phyloP scores from a whole-genome alignment of 1,140 invertebrate genomes.

The Maconellicoccus hirsutus region DNA sequence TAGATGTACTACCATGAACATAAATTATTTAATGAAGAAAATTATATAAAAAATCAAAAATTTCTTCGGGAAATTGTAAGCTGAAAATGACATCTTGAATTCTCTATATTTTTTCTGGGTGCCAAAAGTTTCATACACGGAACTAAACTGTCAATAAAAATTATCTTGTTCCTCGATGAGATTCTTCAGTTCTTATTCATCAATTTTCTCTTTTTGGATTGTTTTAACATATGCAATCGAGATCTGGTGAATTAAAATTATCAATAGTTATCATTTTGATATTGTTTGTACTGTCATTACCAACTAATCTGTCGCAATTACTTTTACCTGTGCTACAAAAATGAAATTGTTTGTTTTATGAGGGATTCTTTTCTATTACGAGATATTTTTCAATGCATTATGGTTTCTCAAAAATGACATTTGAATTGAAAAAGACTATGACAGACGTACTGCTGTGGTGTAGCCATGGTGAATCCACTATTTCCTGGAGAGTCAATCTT shows the following conservation, averaged over 20 bases:
- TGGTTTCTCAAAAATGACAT: neutral
- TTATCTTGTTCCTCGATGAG: neutral
- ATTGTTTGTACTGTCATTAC: neutral
- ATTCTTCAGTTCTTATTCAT: no score
- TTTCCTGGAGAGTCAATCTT: neutral
- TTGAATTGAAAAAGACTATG: neutral
- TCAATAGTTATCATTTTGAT: neutral
- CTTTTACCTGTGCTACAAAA: no score
- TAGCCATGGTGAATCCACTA: neutral
- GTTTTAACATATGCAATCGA: neutral
- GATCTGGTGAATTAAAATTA: neutral
- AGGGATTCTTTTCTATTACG: no score
- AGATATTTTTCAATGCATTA: no score
- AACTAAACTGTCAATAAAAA: neutral
- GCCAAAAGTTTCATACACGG: neutral
- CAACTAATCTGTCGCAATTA: no score
- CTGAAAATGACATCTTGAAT: neutral
- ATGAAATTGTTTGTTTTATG: no score
- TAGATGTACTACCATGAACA: no score
- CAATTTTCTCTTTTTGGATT: no score
- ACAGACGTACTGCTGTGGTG: no score
- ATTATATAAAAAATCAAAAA: no score
- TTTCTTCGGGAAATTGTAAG: neutral
- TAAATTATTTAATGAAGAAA: no score
- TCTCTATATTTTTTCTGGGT: neutral